Evolutionary conservation across 2,113 vertebrate genomes (phyloP).

Genomic region (Hippocampus zosterae): DNA sequence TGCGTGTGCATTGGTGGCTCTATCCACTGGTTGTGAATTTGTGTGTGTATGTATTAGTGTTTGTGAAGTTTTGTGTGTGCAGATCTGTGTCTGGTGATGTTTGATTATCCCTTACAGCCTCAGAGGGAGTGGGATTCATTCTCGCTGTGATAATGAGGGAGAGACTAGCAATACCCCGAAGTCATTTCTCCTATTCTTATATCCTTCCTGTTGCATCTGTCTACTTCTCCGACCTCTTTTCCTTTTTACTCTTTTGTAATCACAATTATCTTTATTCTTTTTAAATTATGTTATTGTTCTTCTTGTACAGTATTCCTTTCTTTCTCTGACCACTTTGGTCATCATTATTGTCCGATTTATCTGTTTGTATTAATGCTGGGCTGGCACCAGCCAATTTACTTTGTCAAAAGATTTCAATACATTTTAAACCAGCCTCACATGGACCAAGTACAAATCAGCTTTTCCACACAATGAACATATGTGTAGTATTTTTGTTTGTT

Average conservation of each 20-base stretch:
- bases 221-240: conserved; percentile 22
- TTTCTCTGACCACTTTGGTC: conserved; percentile 2
- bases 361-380: conserved; percentile 8
- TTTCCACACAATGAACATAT: conserved; percentile 44
- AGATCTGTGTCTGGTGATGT: conserved; percentile 48
- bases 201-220: conserved; percentile 57
- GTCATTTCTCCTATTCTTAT: conserved; percentile 63
- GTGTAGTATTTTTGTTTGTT: conserved; percentile 48
- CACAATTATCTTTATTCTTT: not conserved
- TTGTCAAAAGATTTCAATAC: conserved; percentile 45
- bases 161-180: conserved; percentile 68
- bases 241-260: conserved; percentile 30
- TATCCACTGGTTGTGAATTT: conserved; percentile 24
- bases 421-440: conserved; percentile 47
- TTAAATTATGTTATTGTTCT: not conserved
- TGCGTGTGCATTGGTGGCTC: conserved; percentile 7
- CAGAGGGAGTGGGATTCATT: conserved; percentile 68
- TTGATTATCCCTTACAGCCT: conserved; percentile 67
- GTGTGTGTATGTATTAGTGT: conserved; percentile 23
- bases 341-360: conserved; percentile 1
- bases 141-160: conserved; percentile 71
- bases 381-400: conserved; percentile 27
- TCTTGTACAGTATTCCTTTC: conserved; percentile 8
- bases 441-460: conserved; percentile 39
- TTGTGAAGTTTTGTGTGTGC: conserved; percentile 31